Conservation (phyloP, 2,113 vertebrate species). For the Pao palembangensis region DNA sequence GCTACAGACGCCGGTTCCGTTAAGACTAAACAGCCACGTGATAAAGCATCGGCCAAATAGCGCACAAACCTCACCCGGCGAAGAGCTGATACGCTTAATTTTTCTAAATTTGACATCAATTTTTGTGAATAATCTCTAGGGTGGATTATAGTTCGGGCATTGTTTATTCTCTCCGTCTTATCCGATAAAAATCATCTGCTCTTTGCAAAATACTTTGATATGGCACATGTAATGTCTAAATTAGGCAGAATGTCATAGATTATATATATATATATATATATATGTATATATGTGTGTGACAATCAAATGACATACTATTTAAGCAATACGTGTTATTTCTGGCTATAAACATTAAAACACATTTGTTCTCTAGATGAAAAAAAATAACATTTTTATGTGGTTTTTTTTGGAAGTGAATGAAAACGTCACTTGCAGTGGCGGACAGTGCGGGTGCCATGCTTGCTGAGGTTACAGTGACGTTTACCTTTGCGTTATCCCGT, state of each 20-base stretch:
- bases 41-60: constrained; percentile 21
- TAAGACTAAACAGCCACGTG: constrained; percentile 9
- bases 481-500: constrained; percentile 61
- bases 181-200: constrained; percentile 39
- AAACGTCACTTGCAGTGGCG: constrained; percentile 70
- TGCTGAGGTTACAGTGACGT: constrained; percentile 57
- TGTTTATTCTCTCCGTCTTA: constrained; percentile 35
- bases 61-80: constrained; percentile 3
- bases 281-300: constrained; percentile 21
- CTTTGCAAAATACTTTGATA: constrained; percentile 63
- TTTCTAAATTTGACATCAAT: not conserved
- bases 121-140: not conserved
- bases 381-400: constrained; percentile 61
- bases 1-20: constrained; percentile 48
- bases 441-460: constrained; percentile 75
- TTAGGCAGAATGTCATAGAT: constrained; percentile 62
- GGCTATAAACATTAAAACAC: constrained; percentile 66
- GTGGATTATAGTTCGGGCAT: not conserved
- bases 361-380: constrained; percentile 69
- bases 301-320: constrained; percentile 56
- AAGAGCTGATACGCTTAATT: not conserved
- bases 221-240: constrained; percentile 70
- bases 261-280: constrained; percentile 7
- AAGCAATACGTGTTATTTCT: constrained; percentile 53
- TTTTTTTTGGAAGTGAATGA: constrained; percentile 46